Conservation (phyloP, 2,113 vertebrate genomes). For the Telmatochromis brichardi region DNA sequence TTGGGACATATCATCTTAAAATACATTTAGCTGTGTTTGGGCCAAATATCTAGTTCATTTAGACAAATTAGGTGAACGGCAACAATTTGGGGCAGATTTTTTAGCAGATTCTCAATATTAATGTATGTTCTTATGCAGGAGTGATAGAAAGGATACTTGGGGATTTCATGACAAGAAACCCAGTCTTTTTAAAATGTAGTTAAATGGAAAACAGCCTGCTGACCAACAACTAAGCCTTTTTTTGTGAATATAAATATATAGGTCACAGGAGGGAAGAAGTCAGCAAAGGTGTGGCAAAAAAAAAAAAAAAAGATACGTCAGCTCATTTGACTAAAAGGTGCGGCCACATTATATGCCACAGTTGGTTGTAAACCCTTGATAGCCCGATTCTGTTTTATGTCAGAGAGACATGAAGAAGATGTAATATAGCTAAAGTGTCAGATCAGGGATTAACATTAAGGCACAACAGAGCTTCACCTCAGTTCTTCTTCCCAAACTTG, state of each 20-base stretch:
- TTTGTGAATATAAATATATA: not conserved
- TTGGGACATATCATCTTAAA: not conserved
- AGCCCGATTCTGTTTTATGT: not conserved
- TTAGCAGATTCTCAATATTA: not conserved
- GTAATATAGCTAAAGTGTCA: not conserved
- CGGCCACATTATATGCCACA: not conserved
- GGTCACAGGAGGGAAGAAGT: not conserved
- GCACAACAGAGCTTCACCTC: constrained; percentile 26
- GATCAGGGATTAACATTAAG: constrained; percentile 45
- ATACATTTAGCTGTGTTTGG: not conserved
- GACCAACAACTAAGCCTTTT: not conserved
- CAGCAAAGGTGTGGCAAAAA: not conserved
- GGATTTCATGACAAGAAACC: not conserved
- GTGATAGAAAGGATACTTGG: not conserved
- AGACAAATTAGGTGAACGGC: not conserved
- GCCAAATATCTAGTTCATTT: not conserved
- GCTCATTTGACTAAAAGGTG: constrained; percentile 8
- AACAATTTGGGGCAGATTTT: not conserved
- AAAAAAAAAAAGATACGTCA: not conserved
- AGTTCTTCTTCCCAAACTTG: not conserved
- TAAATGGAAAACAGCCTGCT: not conserved
- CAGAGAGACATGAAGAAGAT: not conserved
- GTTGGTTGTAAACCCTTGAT: not conserved
- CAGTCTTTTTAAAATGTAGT: not conserved
- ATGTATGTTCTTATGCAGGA: not conserved